A percentile compares a stretch with the other conserved stretches of the same genome.
phyloP scores from a whole-genome alignment of 2,797 vertebrate genomes.

The Microctenopoma steveboyesi region DNA sequence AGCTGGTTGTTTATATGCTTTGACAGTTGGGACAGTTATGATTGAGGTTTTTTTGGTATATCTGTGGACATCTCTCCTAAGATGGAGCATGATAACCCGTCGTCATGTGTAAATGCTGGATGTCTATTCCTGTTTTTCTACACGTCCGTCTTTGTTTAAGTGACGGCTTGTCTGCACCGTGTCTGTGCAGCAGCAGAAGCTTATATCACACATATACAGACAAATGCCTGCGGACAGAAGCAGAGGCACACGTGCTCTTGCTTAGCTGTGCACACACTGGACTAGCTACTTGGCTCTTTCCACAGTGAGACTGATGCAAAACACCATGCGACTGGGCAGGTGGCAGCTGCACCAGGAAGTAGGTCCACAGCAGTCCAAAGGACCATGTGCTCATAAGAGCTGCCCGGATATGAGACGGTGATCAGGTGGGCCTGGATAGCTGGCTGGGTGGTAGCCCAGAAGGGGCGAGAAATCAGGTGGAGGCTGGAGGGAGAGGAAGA shows the following conservation, averaged over 20 bases:
- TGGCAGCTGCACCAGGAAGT: constrained; percentile 77
- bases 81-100: constrained; percentile 72
- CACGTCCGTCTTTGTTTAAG: constrained; percentile 68
- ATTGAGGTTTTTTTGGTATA: constrained; percentile 54
- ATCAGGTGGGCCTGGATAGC: constrained; percentile 60
- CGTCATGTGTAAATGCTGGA: constrained; percentile 62
- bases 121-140: constrained; percentile 69
- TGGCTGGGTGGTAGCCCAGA: constrained; percentile 54
- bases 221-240: constrained; percentile 35
- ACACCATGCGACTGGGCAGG: constrained; percentile 63
- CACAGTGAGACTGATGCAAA: constrained; percentile 68
- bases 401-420: constrained; percentile 49
- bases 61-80: constrained; percentile 47
- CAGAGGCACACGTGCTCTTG: constrained; percentile 19
- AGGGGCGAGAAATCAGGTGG: constrained; percentile 38
- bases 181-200: constrained; percentile 12
- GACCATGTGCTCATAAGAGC: constrained; percentile 46
- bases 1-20: constrained; percentile 14
- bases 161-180: constrained; percentile 44
- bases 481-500: constrained; percentile 30
- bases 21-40: constrained; percentile 10
- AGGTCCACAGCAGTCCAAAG: constrained; percentile 60
- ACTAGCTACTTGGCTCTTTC: constrained; percentile 56
- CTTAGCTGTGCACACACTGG: constrained; percentile 22
- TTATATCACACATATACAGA: constrained; percentile 24